Conservation (phyloP, 2,113 vertebrate species). For the Brachyhypopomus gauderio region DNA sequence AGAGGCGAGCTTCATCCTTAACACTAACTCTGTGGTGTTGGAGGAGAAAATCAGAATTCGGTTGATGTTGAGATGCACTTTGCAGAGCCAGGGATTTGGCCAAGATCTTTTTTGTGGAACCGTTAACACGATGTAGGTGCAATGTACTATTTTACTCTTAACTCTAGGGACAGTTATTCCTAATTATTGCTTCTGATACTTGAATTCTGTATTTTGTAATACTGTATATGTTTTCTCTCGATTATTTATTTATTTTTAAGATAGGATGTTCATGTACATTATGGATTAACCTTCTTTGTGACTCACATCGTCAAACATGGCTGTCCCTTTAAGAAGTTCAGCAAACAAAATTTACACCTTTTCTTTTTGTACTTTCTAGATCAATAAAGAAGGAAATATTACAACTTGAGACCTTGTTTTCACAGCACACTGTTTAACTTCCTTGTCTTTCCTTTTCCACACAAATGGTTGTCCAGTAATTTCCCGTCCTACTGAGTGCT, state of each 20-base stretch:
- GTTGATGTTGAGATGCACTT: constrained; percentile 47
- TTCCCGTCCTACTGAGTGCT: constrained; percentile 11
- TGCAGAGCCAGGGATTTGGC: constrained; percentile 42
- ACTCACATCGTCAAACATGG: constrained; percentile 67
- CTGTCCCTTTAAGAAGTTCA: constrained; percentile 68
- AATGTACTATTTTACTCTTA: constrained; percentile 37
- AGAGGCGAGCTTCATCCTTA: constrained; percentile 20
- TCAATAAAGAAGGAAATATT: constrained; percentile 80
- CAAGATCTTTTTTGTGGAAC: not conserved
- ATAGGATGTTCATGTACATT: constrained; percentile 54
- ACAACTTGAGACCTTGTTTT: not conserved
- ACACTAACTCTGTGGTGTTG: not conserved
- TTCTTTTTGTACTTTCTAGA: constrained; percentile 77
- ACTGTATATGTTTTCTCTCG: constrained; percentile 51
- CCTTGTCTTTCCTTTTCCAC: constrained; percentile 17
- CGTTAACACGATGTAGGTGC: constrained; percentile 26
- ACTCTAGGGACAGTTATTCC: constrained; percentile 18
- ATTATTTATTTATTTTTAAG: constrained; percentile 68
- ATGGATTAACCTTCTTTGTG: constrained; percentile 61
- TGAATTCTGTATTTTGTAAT: constrained; percentile 66
- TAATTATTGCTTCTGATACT: constrained; percentile 64
- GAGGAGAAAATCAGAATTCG: not conserved
- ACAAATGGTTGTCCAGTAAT: constrained; percentile 22
- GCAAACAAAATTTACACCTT: constrained; percentile 55
- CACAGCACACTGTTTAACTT: not conserved